Evolutionary conservation across 2,888 invertebrate species (phyloP).

Genomic region (Opisthograptis luteolata): DNA sequence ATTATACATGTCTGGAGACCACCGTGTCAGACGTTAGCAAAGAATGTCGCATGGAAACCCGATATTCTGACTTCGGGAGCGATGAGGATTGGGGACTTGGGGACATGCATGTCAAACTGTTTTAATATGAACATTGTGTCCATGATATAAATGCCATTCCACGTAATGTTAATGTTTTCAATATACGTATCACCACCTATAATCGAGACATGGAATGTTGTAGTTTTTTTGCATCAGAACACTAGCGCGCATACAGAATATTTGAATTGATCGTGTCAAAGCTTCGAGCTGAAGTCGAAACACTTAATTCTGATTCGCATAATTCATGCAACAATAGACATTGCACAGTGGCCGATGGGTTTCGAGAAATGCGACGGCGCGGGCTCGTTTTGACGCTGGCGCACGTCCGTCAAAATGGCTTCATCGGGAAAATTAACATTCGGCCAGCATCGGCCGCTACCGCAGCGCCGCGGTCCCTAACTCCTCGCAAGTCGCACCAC

Average conservation of each 20-base stretch:
- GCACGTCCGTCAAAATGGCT: constrained; percentile 76
- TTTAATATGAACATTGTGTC: constrained; percentile 44
- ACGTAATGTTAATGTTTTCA: constrained; percentile 48
- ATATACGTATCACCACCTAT: constrained; percentile 35
- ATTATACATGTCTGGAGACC: constrained; percentile 44
- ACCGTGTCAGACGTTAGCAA: constrained; percentile 53
- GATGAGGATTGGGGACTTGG: too few species aligned
- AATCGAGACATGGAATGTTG: constrained; percentile 51
- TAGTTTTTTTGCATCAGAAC: constrained; percentile 44
- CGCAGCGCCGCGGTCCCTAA: constrained; percentile 22
- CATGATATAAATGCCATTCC: constrained; percentile 49
- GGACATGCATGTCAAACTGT: constrained; percentile 49
- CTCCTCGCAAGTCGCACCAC: constrained; percentile 33
- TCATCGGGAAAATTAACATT: constrained; percentile 81
- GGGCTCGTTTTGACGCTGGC: constrained; percentile 64
- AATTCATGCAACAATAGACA: constrained; percentile 70
- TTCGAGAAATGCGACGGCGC: constrained; percentile 68
- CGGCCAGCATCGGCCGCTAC: constrained; percentile 62
- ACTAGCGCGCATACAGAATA: constrained; percentile 49
- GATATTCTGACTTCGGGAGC: constrained; percentile 56
- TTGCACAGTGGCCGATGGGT: constrained; percentile 64
- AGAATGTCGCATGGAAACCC: constrained; percentile 64
- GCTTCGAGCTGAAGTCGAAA: constrained; percentile 43
- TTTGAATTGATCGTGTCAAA: constrained; percentile 48
- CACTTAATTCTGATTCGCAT: constrained; percentile 57